These are phyloP conservation scores for Hormiphora californensis DNA, from an alignment of 37 sponge, comb jelly and placozoan species.

Conservation along the genomic window DNA sequence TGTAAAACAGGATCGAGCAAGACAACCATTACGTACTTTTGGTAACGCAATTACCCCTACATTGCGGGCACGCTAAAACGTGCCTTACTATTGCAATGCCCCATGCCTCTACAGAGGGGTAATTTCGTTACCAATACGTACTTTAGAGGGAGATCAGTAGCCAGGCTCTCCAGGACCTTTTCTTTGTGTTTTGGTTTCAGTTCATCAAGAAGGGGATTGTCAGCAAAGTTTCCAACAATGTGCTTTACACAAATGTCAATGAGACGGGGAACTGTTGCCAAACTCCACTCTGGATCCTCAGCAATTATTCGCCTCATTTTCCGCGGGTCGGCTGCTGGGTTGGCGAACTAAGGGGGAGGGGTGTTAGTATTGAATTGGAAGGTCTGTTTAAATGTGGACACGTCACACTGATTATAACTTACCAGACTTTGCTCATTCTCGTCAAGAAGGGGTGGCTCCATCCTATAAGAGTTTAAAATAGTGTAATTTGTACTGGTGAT, in stretches of 20 bases:
- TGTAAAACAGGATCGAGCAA: too few species aligned
- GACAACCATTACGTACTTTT: too few species aligned
- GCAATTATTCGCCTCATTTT: constrained; percentile 87
- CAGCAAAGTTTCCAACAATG: constrained; percentile 71
- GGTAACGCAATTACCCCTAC: too few species aligned
- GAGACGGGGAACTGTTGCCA: constrained; percentile 84
- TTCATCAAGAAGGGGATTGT: constrained; percentile 73
- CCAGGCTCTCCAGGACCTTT: constrained; percentile 64
- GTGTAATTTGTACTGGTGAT: too few species aligned
- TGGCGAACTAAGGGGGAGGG: constrained; percentile 58
- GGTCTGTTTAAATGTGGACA: too few species aligned
- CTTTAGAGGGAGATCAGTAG: constrained; percentile 72
- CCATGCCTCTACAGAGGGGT: too few species aligned
- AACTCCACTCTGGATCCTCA: constrained; percentile 96
- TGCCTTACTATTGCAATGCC: too few species aligned
- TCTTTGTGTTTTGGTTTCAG: constrained; percentile 65
- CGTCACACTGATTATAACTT: too few species aligned
- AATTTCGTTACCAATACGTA: too few species aligned
- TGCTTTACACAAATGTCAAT: constrained; percentile 73
- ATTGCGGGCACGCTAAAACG: too few species aligned
- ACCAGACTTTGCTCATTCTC: constrained; percentile 48
- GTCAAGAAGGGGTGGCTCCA: constrained; percentile 44
- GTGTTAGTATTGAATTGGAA: too few species aligned
- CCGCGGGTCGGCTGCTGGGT: constrained; percentile 82
- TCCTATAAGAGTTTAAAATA: too few species aligned